Base-by-base conservation (phyloP, 1,140 invertebrate genomes). In the Leptonema lineaticorne region DNA sequence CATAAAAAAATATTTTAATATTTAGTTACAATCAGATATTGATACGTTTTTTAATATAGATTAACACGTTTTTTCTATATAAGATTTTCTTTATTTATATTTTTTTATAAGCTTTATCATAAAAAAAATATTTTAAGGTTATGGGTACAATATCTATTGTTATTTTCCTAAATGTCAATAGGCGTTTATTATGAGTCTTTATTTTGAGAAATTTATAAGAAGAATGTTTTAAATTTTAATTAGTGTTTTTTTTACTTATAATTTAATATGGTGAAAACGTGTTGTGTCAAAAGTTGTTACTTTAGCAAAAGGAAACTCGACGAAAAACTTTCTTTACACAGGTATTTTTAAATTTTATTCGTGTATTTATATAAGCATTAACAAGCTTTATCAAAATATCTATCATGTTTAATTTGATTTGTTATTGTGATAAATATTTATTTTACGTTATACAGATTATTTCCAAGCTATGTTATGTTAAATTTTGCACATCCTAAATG, bases 211-310 rank as follows among this genome's bases (percentile, higher is more conserved):
- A n/a, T n/a, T n/a, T n/a, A n/a, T n/a, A n/a, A n/a, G n/a, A n/a
- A n/a, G n/a, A n/a, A n/a, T n/a, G n/a, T n/a, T n/a, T n/a, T n/a
- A n/a, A n/a, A n/a, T n/a, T n/a, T n/a, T n/a, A n/a, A n/a, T n/a
- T n/a, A n/a, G n/a, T n/a, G n/a, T n/a, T n/a, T n/a, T n/a, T n/a
- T n/a, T n/a, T n/a, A n/a, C n/a, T n/a, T n/a, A n/a, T n/a, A n/a
- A n/a, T n/a, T n/a, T n/a, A n/a, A n/a, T 5, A 68, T 68, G 67
- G 67, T 68, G 16, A 60, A 53, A 27, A 53, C 5, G 1, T 68
- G 67, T 48, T 68, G 67, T 50, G 58, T 68, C n/a, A 62, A 50
- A 53, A 62, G 53, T 29, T 68, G 67, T 37, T 11, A 48, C 24
- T 66, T 30, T 9, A 66, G 20, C 7, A 56, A 24, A 41, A 7